Conservation (phyloP, 1,140 invertebrate species). For the Drosophila sucinea region DNA sequence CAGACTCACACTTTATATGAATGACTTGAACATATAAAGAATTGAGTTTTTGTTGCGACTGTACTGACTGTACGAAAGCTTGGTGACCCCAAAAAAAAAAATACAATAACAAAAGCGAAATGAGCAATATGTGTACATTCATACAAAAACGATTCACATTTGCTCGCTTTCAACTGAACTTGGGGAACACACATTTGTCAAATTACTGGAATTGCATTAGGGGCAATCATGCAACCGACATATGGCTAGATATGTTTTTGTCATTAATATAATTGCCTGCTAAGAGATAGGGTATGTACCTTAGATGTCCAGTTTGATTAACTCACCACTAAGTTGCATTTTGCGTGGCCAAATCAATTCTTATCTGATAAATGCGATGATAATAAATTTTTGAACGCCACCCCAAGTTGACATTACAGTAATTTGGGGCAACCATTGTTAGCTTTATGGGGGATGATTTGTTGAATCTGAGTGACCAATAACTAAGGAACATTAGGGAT, state of each 20-base stretch:
- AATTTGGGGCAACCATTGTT: background rate
- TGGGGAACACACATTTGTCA: constrained; percentile 29
- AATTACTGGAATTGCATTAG: constrained; percentile 58
- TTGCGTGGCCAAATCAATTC: constrained; percentile 19
- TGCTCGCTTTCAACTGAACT: background rate
- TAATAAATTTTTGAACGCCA: background rate
- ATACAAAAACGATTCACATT: constrained; percentile 1
- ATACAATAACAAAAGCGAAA: background rate
- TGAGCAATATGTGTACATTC: background rate
- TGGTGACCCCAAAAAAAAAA: constrained; percentile 38
- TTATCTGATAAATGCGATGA: constrained; percentile 2
- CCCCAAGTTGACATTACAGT: background rate
- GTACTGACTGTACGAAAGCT: constrained; percentile 21
- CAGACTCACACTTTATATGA: background rate
- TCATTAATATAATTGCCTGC: constrained; percentile 18
- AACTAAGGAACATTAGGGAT: background rate
- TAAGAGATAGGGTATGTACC: background rate
- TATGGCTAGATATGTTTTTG: constrained; percentile 25
- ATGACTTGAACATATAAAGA: constrained; percentile 11
- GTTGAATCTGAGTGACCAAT: background rate
- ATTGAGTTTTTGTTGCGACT: constrained; percentile 10
- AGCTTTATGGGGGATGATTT: background rate
- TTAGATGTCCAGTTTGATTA: background rate
- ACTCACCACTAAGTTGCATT: constrained; percentile 27
- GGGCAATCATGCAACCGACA: constrained; percentile 55